Percentiles rank a stretch among this genome's conserved stretches.
Evolutionary conservation across 35 echinoderm and acorn worm species (phyloP).

Genomic region (Holothuria glaberrima): DNA sequence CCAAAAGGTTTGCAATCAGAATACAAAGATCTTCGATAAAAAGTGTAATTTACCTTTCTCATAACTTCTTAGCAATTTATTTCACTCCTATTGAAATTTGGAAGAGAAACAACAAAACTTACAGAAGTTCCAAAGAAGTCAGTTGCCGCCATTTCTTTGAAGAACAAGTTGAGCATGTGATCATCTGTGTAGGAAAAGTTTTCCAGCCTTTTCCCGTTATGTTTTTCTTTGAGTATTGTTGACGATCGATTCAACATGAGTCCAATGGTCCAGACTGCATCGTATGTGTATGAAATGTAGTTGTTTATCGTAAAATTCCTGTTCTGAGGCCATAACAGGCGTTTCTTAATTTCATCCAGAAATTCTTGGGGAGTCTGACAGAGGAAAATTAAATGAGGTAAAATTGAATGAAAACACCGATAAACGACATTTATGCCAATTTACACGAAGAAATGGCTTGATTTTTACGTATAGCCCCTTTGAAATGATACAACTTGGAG

Average conservation of each 20-base stretch:
- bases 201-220: not conserved
- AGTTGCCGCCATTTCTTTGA: conserved; percentile 9
- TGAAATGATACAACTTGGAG: no score
- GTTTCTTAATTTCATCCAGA: not conserved
- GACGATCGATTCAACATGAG: conserved; percentile 13
- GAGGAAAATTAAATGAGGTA: not conserved
- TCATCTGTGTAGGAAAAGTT: not conserved
- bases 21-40: no score
- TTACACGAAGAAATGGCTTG: no score
- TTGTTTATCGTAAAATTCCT: not conserved
- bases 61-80: not conserved
- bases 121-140: conserved; percentile 26
- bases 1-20: no score
- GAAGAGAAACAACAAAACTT: not conserved
- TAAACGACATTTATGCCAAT: not conserved
- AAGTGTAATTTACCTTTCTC: no score
- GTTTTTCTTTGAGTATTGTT: not conserved
- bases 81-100: no score
- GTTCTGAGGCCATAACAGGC: not conserved
- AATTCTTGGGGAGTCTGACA: not conserved
- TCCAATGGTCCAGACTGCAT: conserved; percentile 2
- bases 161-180: not conserved
- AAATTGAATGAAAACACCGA: not conserved
- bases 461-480: no score
- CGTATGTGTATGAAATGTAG: not conserved